Evolutionary conservation across 2,797 vertebrate genomes (phyloP).

Genomic region (Coregonus sp.): DNA sequence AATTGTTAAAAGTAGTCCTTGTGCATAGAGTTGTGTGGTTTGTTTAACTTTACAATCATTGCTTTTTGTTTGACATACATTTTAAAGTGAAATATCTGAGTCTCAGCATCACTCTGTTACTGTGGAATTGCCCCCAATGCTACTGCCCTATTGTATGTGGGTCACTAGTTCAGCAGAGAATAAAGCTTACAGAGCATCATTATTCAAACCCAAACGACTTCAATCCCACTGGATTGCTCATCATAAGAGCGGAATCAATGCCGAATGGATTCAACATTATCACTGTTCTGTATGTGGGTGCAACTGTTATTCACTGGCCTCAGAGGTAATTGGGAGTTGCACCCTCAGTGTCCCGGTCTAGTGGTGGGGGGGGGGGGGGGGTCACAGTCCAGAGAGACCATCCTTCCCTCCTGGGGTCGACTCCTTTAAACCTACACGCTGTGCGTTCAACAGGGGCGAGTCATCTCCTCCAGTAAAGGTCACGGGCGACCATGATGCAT

Average conservation of each 20-base stretch:
- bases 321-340: conserved; percentile 18
- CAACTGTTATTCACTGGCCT: not conserved
- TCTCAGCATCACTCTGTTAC: too few relatives aligned
- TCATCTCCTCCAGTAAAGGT: conserved; percentile 79
- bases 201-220: not conserved
- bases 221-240: not conserved
- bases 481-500: conserved; percentile 75
- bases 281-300: not conserved
- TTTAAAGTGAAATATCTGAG: too few relatives aligned
- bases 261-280: not conserved
- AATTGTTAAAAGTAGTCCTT: too few relatives aligned
- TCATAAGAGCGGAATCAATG: not conserved
- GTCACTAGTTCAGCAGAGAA: conserved; percentile 1
- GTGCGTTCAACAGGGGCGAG: conserved; percentile 59
- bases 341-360: conserved; percentile 1
- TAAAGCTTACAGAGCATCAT: not conserved
- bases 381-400: conserved; percentile 15
- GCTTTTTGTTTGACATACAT: too few relatives aligned
- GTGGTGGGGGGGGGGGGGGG: not conserved
- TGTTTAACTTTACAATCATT: too few relatives aligned
- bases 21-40: too few relatives aligned
- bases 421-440: conserved; percentile 43
- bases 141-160: not conserved
- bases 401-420: conserved; percentile 23
- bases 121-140: too few relatives aligned